These are phyloP conservation scores for Xenops minutus DNA, from an alignment of 2,797 vertebrate genomes.

Conservation along the genomic window DNA sequence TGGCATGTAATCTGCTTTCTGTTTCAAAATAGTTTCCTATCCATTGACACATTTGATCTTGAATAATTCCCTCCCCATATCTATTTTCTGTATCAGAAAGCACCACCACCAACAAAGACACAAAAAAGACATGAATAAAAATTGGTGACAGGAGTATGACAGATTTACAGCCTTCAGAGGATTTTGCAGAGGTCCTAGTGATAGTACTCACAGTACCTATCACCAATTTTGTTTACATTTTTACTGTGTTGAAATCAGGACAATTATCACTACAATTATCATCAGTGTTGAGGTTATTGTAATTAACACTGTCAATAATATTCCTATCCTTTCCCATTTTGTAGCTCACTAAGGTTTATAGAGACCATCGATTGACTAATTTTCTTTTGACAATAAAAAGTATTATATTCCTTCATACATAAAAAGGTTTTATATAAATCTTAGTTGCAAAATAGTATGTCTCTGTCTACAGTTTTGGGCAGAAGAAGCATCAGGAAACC, in stretches of 20 bases:
- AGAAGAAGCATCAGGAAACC: background rate
- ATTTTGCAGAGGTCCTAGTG: background rate
- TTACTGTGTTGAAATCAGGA: background rate
- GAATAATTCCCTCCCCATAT: background rate
- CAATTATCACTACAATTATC: background rate
- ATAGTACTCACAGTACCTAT: background rate
- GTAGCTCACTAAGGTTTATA: background rate
- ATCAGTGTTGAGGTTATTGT: background rate
- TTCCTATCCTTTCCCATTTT: background rate
- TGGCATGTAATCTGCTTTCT: constrained; percentile 14
- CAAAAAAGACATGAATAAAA: background rate
- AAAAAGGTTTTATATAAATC: background rate
- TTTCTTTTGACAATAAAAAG: background rate
- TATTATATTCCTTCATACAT: background rate
- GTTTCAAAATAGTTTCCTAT: constrained; percentile 26
- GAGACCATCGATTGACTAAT: background rate
- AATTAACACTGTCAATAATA: background rate
- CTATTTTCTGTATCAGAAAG: background rate
- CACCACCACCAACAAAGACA: background rate
- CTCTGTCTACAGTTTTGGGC: background rate
- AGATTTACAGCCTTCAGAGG: background rate
- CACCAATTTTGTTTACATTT: background rate
- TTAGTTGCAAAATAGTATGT: background rate
- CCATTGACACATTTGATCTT: background rate
- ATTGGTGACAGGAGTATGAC: background rate